Base-by-base conservation (phyloP, 2,888 invertebrate species). In the Ephialtes manifestator region DNA sequence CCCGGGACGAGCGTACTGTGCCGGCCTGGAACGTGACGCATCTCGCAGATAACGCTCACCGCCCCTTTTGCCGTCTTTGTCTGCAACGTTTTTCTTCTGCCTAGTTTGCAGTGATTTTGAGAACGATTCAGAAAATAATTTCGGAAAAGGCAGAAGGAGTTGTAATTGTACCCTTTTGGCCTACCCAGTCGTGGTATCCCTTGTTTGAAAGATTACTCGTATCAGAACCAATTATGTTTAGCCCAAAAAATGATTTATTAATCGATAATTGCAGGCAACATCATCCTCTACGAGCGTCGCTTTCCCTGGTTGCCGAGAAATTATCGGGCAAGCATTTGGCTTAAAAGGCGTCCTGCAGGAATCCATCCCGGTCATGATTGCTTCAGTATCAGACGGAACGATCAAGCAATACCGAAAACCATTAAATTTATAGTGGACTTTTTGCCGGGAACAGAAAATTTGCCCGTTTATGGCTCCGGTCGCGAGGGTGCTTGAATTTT, bases 301-400 rank as follows among this genome's bases (percentile, higher is more conserved):
- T 89, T 88, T 81, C 87, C 87, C 89, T 90, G 89, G 89, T 88
- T 60, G 90, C 76, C 77, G 87, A 87, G 48, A 39, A 74, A 63
- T 87, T 90, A 87, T 90, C 88, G 15, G 85, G 84, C 77, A 87
- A 68, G 88, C 86, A 24, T 87, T 88, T 39, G 43, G 63, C 28
- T 11, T 80, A 60, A 86, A 79, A 48, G 75, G 81, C 35, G 80
- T 87, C 11, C 87, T 87, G 15, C 65, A 75, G 72, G 65, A 72
- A 18, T 80, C 83, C 15, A 63, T 79, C 15, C 70, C 71, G 58
- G 80, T 84, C 15, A 72, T 81, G 79, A 74, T 85, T 81, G 87
- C 88, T 8, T 89, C 89, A 13, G n/a, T 48, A n/a, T 83, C 86
- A n/a, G 48, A 83, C 3, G 76, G 83, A 71, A 88, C 89, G 0